Conservation (phyloP, 2,888 invertebrate genomes). For the Pilophorus perplexus region DNA sequence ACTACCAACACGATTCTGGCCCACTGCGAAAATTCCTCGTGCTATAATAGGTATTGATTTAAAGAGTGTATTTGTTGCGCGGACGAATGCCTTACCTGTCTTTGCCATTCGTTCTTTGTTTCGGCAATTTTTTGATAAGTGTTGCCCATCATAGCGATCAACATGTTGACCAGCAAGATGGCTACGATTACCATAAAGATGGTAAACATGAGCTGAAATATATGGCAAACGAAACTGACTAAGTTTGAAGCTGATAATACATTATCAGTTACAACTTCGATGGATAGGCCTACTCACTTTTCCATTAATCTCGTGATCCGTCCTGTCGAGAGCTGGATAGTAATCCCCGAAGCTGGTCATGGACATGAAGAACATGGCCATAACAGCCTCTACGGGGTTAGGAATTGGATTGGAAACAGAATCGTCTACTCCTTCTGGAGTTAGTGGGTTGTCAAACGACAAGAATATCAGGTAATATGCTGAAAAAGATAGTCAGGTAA, state of each 20-base stretch:
- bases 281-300: too few relatives aligned
- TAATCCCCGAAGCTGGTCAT: conserved; percentile 95
- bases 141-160: conserved; percentile 99
- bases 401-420: conserved; percentile 82
- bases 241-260: too few relatives aligned
- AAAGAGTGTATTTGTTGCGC: too few relatives aligned
- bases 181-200: conserved; percentile 96
- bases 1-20: conserved; percentile 95
- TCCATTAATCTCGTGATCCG: conserved; percentile 82
- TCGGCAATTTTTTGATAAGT: conserved; percentile 97
- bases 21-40: conserved; percentile 81
- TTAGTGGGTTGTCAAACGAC: conserved; percentile 80
- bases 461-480: conserved; percentile 89
- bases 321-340: conserved; percentile 84
- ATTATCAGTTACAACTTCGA: too few relatives aligned
- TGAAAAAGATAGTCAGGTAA: conserved; percentile 52
- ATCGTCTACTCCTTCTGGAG: conserved; percentile 79
- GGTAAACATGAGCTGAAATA: conserved; percentile 78
- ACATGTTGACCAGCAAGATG: conserved; percentile 91
- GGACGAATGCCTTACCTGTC: conserved; percentile 76
- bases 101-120: conserved; percentile 95
- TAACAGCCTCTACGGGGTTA: conserved; percentile 88
- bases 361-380: conserved; percentile 99
- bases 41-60: too few relatives aligned
- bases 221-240: too few relatives aligned